Percentiles rank a stretch among this genome's conserved stretches.
These are phyloP conservation scores for Naso thynnoides DNA, from an alignment of 2,797 vertebrate species.

Conservation along the genomic window DNA sequence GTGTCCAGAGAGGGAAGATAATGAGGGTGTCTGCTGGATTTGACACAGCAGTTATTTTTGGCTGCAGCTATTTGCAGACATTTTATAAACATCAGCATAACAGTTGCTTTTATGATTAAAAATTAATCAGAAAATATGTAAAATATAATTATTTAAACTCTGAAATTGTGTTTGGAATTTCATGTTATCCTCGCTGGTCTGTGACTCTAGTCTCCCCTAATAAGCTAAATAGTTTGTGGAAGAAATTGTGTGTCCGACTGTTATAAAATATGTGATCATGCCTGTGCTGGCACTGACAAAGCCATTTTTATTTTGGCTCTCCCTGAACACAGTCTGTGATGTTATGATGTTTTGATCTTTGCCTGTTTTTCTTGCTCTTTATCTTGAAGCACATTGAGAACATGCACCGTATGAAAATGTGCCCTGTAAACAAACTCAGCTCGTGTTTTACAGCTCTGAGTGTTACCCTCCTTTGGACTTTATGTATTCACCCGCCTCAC, in stretches of 20 bases:
- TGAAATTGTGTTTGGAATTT: not conserved
- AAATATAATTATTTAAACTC: not conserved
- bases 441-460: slow-evolving; percentile 35
- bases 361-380: no score
- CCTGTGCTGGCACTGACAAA: slow-evolving; percentile 1
- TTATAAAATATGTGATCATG: not conserved
- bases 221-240: not conserved
- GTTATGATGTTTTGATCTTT: no score
- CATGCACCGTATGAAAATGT: no score
- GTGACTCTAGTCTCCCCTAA: not conserved
- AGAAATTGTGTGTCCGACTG: no score
- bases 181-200: not conserved
- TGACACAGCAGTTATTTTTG: no score
- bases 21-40: not conserved
- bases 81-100: not conserved
- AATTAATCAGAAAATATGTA: not conserved
- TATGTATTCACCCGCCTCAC: slow-evolving; percentile 56
- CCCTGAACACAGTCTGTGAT: no score
- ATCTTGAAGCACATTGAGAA: no score
- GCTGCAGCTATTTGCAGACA: not conserved
- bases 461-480: slow-evolving; percentile 44
- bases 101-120: not conserved
- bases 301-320: not conserved
- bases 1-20: no score
- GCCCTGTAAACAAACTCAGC: slow-evolving; percentile 5